These are phyloP conservation scores for Cryptus viduatorius DNA, from an alignment of 2,888 invertebrate species.

Conservation along the genomic window DNA sequence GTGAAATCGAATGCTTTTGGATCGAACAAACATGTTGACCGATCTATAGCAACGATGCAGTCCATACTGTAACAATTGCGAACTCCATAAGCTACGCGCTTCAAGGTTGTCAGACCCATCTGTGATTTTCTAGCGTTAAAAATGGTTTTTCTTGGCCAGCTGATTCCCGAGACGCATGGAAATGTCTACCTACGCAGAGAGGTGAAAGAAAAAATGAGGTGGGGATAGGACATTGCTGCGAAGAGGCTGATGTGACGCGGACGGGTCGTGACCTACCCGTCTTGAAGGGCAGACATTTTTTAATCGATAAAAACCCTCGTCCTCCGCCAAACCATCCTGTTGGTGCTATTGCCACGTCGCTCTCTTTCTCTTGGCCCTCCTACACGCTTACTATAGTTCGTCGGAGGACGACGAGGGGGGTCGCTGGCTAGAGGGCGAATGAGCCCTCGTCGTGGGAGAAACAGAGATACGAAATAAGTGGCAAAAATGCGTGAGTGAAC, in stretches of 20 bases:
- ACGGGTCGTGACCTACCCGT: slow-evolving; percentile 85
- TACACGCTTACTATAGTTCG: slow-evolving; percentile 66
- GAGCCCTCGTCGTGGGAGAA: slow-evolving; percentile 57
- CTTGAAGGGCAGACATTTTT: slow-evolving; percentile 85
- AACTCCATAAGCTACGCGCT: background rate
- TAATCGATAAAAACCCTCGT: slow-evolving; percentile 83
- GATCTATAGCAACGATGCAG: background rate
- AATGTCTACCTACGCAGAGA: slow-evolving; percentile 13
- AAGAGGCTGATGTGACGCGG: slow-evolving; percentile 77
- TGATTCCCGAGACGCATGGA: slow-evolving; percentile 5
- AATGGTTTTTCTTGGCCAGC: background rate
- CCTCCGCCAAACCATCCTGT: slow-evolving; percentile 69
- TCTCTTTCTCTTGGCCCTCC: slow-evolving; percentile 55
- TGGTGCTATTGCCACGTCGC: slow-evolving; percentile 62
- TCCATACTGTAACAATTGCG: background rate
- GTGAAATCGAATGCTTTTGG: background rate
- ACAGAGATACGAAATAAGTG: slow-evolving; percentile 25
- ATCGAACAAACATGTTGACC: too few relatives aligned
- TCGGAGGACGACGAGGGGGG: slow-evolving; percentile 69
- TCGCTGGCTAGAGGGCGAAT: slow-evolving; percentile 74
- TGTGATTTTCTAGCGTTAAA: background rate
- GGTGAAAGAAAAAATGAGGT: slow-evolving; percentile 24
- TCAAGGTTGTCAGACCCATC: too few relatives aligned
- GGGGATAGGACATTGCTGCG: slow-evolving; percentile 36
- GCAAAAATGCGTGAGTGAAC: slow-evolving; percentile 23